A percentile compares a stretch with the other conserved stretches of the same genome.
Evolutionary conservation across 1,140 invertebrate species (phyloP).

Genomic region (Zaprionus taronus): DNA sequence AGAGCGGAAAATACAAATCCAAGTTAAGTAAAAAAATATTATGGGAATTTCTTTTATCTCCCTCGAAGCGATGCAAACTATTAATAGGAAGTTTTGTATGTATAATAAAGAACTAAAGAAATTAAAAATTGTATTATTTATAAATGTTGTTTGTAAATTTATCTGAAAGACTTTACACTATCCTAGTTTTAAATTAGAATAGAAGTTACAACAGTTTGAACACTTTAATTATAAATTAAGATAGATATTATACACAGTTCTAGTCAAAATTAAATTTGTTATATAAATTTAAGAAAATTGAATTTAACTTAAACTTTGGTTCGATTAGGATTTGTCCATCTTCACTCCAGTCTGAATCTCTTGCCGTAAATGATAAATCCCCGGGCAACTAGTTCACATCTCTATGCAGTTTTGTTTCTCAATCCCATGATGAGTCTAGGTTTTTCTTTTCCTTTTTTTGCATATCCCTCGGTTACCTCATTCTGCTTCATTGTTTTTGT

Average conservation of each 20-base stretch:
- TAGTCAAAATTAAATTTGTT: background rate
- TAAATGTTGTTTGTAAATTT: too few relatives aligned
- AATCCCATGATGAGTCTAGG: constrained; percentile 14
- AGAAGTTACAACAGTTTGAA: too few relatives aligned
- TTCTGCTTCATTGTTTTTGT: constrained; percentile 3
- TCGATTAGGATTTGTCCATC: background rate
- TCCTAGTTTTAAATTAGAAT: too few relatives aligned
- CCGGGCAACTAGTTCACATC: constrained; percentile 8
- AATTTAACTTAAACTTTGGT: background rate
- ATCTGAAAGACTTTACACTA: too few relatives aligned
- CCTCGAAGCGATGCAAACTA: too few relatives aligned
- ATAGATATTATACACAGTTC: too few relatives aligned
- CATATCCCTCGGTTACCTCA: background rate
- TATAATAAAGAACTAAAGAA: too few relatives aligned
- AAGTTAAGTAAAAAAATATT: background rate
- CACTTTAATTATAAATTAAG: too few relatives aligned
- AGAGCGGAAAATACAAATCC: background rate
- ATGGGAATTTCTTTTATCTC: too few relatives aligned
- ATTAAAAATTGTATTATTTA: too few relatives aligned
- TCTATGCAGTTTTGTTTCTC: background rate
- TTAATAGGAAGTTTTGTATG: too few relatives aligned
- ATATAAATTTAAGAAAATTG: background rate
- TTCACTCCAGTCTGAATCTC: too few relatives aligned
- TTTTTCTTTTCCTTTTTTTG: background rate
- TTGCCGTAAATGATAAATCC: background rate